Percentiles rank a stretch among this genome's conserved stretches.
These are phyloP conservation scores for Anser cygnoides DNA, from an alignment of 2,113 vertebrate species.

Conservation along the genomic window DNA sequence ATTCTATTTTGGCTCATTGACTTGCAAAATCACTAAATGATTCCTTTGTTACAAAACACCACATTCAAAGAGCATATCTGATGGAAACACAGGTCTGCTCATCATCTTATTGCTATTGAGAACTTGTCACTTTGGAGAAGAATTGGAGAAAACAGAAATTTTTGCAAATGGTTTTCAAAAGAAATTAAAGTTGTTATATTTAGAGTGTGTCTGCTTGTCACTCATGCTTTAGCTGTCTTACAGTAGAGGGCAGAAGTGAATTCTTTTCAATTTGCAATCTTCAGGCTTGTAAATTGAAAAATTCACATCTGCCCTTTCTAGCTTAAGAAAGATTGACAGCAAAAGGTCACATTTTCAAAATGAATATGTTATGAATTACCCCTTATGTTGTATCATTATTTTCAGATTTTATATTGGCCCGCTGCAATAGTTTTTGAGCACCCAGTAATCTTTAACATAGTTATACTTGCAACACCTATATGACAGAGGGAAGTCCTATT, in stretches of 20 bases:
- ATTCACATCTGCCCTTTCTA: not conserved
- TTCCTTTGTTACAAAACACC: conserved; percentile 38
- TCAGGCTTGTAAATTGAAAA: conserved; percentile 56
- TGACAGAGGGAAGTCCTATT: not conserved
- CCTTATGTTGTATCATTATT: not conserved
- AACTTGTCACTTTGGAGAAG: not conserved
- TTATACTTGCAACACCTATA: not conserved
- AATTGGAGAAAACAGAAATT: not conserved
- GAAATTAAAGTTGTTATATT: conserved; percentile 19
- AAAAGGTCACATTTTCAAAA: conserved; percentile 11
- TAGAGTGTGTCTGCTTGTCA: conserved; percentile 6
- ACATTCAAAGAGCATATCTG: not conserved
- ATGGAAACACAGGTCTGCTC: not conserved
- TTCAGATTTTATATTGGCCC: not conserved
- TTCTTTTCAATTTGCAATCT: conserved; percentile 42
- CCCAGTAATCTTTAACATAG: not conserved
- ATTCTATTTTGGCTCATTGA: conserved; percentile 54
- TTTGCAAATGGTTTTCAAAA: conserved; percentile 13
- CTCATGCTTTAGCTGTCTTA: conserved; percentile 13
- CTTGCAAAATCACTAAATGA: conserved; percentile 47
- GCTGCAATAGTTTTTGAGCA: not conserved
- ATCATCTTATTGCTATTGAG: not conserved
- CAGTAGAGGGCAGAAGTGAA: conserved; percentile 20
- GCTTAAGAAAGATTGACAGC: conserved; percentile 13
- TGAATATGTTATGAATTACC: not conserved